Base-by-base conservation (phyloP, 2,888 invertebrate genomes). In the Acleris cristana region DNA sequence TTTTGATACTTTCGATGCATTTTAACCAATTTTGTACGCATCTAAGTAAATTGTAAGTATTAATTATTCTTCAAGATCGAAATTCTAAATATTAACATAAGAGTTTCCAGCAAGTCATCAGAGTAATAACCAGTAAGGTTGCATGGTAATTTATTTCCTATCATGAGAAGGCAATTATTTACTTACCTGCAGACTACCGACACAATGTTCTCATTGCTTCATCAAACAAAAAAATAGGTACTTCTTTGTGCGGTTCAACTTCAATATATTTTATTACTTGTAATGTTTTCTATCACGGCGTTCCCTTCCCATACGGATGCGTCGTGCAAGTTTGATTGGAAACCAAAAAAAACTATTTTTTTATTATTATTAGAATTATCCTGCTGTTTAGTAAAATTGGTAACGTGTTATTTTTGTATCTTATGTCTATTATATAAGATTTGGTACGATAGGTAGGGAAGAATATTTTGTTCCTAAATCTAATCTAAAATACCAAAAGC, bases 101-200 rank as follows among this genome's bases (percentile, higher is more conserved):
- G 54, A 19, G n/a, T 73, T 77, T 81, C 73, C 62, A 75, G 82
- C 84, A 80, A 81, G 84, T 88, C 85, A 87, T 81, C 73, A 70
- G 73, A 75, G 80, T 75, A 82, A 82, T 84, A 80, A 77, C 76
- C 72, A 74, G 74, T 80, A 80, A 80, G 69, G 84, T 82, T 79
- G 74, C 71, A 69, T 75, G 69, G 76, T 83, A 79, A 84, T 82
- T 81, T 78, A 74, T 77, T 81, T 80, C 76, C 76, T 76, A 83
- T 80, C 79, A 75, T 76, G 79, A 79, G 72, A 61, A 52, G 58
- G 63, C 63, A 71, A 72, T 72, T 70, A 70, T 72, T 76, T 72
- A 72, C 63, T 71, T 56, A 58, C 64, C 71, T 68, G 74, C 69
- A 67, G 45, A 44, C 72, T 68, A 75, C 70, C 69, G 45, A 44